These are phyloP conservation scores for Dolichallabes microphthalmus DNA, from an alignment of 2,113 vertebrate species.

Conservation along the genomic window DNA sequence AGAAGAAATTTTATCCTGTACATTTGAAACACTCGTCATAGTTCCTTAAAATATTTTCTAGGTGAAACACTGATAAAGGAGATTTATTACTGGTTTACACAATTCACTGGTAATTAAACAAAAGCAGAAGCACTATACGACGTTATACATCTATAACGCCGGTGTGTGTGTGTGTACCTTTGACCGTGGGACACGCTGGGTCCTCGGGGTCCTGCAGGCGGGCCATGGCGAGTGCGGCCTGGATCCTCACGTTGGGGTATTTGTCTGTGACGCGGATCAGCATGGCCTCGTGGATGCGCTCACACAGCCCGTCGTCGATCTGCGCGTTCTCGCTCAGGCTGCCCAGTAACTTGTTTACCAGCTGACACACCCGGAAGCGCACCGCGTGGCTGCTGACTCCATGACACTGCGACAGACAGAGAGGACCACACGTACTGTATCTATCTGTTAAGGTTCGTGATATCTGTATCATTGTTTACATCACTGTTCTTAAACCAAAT, in stretches of 20 bases:
- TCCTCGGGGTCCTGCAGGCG: conserved; percentile 90
- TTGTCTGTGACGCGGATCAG: conserved; percentile 88
- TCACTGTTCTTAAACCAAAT: background rate
- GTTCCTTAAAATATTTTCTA: too few species aligned
- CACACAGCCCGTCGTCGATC: conserved; percentile 92
- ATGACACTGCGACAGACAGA: conserved; percentile 76
- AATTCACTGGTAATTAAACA: background rate
- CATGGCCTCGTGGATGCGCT: conserved; percentile 90
- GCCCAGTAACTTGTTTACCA: conserved; percentile 90
- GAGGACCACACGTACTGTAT: background rate
- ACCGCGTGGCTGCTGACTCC: conserved; percentile 84
- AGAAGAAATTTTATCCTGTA: too few species aligned
- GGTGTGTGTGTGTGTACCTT: conserved; percentile 65
- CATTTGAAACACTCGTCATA: too few species aligned
- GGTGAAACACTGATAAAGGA: background rate
- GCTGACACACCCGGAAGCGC: conserved; percentile 88
- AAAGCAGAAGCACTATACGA: background rate
- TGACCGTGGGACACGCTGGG: conserved; percentile 84
- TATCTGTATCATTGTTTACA: background rate
- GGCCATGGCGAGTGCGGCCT: conserved; percentile 90
- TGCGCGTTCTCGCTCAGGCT: conserved; percentile 91
- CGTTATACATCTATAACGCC: background rate
- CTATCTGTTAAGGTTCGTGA: background rate
- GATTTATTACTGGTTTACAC: background rate
- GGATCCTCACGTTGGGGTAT: conserved; percentile 91